Conservation (phyloP, 2,797 vertebrate genomes). For the Epinephelus awoara region DNA sequence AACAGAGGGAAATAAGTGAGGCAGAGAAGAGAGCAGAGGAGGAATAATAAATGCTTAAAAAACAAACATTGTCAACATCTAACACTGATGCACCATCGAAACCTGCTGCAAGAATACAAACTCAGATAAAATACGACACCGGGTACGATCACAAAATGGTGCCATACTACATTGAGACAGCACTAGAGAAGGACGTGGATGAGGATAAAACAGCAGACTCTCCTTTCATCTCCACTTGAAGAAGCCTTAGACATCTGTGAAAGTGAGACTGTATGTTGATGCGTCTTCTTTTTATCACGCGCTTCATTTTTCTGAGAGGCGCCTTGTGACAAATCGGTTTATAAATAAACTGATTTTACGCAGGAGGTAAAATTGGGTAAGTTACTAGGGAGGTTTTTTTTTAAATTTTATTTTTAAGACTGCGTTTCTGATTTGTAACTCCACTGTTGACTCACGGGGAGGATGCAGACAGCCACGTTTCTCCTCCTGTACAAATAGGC, state of each 20-base stretch:
- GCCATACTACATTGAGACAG: slow-evolving; percentile 9
- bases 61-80: background rate
- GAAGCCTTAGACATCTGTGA: slow-evolving; percentile 45
- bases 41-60: slow-evolving; percentile 4
- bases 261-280: slow-evolving; percentile 14
- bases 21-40: background rate
- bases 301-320: slow-evolving; percentile 8
- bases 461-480: background rate
- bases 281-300: slow-evolving; percentile 1
- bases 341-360: slow-evolving; percentile 12
- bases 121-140: slow-evolving; percentile 1
- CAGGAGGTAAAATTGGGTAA: background rate
- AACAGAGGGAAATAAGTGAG: slow-evolving; percentile 12
- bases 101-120: slow-evolving; percentile 17
- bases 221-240: slow-evolving; percentile 55
- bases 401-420: background rate
- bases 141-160: background rate
- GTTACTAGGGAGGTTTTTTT: background rate
- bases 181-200: slow-evolving; percentile 16
- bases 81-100: background rate
- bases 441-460: no score
- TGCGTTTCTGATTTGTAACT: no score
- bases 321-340: slow-evolving; percentile 16
- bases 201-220: slow-evolving; percentile 16
- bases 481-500: background rate